Conservation (phyloP, 92 coral and sea anemone species). For the Bergia puertoricense region DNA sequence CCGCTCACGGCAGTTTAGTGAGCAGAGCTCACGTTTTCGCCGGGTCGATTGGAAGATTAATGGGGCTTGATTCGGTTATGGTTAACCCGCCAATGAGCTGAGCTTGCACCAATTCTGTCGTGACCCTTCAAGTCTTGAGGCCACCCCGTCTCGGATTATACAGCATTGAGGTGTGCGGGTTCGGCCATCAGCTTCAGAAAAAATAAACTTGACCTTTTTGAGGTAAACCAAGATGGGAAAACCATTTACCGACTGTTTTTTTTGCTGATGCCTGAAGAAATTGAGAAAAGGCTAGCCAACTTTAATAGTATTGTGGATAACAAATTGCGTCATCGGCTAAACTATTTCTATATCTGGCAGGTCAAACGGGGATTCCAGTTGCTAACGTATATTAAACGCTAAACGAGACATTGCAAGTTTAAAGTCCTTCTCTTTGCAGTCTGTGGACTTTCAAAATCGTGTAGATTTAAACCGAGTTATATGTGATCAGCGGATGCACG, state of each 20-base stretch:
- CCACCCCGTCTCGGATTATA: conserved; percentile 26
- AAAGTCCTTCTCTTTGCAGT: background rate
- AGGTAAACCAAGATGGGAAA: conserved; percentile 15
- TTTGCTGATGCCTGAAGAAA: conserved; percentile 23
- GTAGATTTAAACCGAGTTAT: background rate
- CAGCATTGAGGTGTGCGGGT: conserved; percentile 3
- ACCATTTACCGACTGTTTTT: background rate
- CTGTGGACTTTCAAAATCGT: conserved; percentile 19
- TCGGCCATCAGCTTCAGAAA: conserved; percentile 23
- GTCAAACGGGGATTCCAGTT: too few species aligned
- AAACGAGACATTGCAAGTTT: background rate
- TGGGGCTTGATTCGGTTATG: background rate
- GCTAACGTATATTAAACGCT: background rate
- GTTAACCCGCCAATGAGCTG: conserved; percentile 1
- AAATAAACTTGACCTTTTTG: conserved; percentile 33
- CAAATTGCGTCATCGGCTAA: background rate
- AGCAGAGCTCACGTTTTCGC: background rate
- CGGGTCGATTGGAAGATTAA: conserved; percentile 28
- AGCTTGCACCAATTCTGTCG: background rate
- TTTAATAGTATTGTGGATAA: background rate
- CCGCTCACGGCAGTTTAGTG: background rate
- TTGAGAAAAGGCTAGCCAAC: background rate
- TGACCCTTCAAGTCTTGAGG: conserved; percentile 23
- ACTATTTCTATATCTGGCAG: background rate
- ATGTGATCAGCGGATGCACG: conserved; percentile 1